Conservation (phyloP, 2,888 invertebrate genomes). For the Callinectes sapidus region DNA sequence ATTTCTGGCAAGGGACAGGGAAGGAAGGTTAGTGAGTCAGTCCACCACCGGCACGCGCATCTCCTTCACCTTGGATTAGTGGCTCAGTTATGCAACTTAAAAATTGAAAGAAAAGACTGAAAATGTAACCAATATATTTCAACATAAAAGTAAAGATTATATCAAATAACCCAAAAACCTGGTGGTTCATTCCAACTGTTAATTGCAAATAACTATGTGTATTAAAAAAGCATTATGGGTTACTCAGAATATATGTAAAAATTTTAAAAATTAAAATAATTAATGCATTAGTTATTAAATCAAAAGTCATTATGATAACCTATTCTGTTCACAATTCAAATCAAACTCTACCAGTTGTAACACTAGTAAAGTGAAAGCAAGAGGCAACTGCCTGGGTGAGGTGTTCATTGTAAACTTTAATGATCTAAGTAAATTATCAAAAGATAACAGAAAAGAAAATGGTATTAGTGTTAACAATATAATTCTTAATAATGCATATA, state of each 20-base stretch:
- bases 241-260: constrained; percentile 6
- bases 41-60: constrained; percentile 60
- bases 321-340: neutral
- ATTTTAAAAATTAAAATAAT: neutral
- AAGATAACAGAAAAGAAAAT: neutral
- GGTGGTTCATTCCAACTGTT: constrained; percentile 40
- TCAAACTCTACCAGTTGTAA: constrained; percentile 3
- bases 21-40: constrained; percentile 68
- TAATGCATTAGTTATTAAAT: constrained; percentile 16
- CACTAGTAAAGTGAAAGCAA: neutral
- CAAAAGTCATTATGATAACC: constrained; percentile 10
- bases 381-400: constrained; percentile 18
- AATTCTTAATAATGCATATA: constrained; percentile 22
- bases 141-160: constrained; percentile 28
- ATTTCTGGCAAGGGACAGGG: constrained; percentile 70
- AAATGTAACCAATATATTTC: constrained; percentile 37
- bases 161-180: constrained; percentile 40
- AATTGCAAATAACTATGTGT: constrained; percentile 21
- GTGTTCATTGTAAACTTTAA: neutral
- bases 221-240: constrained; percentile 26
- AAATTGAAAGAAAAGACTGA: constrained; percentile 35
- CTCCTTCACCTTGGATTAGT: constrained; percentile 46
- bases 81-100: constrained; percentile 39
- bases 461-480: constrained; percentile 25
- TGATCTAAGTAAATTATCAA: constrained; percentile 2